These are phyloP conservation scores for Cryptoprocta ferox DNA, from an alignment of 2,797 vertebrate genomes.

Conservation along the genomic window DNA sequence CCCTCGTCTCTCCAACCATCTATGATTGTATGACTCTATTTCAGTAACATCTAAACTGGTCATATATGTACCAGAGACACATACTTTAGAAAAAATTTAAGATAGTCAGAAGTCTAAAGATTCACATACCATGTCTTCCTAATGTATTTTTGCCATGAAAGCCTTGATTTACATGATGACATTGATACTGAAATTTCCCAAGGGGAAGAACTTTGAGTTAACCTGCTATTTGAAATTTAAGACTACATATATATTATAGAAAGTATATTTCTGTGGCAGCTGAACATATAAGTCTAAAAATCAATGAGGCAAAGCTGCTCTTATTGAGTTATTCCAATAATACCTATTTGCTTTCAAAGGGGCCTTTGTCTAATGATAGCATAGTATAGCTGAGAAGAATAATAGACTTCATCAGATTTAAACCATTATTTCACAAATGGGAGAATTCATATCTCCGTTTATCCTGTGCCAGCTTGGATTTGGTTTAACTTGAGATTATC, in stretches of 20 bases:
- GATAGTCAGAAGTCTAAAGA: background rate
- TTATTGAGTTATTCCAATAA: slow-evolving; percentile 43
- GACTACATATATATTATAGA: background rate
- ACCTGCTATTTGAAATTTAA: background rate
- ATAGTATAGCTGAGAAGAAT: background rate
- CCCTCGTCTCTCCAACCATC: background rate
- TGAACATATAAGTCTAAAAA: slow-evolving; percentile 33
- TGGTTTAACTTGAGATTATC: background rate
- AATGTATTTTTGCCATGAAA: background rate
- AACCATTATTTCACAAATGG: slow-evolving; percentile 30
- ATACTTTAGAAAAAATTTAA: background rate
- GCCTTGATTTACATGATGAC: background rate
- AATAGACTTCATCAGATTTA: background rate
- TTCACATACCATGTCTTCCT: background rate
- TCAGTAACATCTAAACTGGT: background rate
- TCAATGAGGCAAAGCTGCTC: slow-evolving; percentile 39
- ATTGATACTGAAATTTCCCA: background rate
- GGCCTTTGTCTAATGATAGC: slow-evolving; percentile 12
- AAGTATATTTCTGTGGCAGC: background rate
- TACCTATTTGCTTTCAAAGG: slow-evolving; percentile 43
- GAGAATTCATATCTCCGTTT: background rate
- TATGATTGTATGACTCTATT: background rate
- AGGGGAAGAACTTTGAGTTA: slow-evolving; percentile 28
- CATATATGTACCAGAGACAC: background rate
- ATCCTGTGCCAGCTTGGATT: background rate